phyloP scores from a whole-genome alignment of 1,140 invertebrate genomes.

The Lamellibrachia luymesi region DNA sequence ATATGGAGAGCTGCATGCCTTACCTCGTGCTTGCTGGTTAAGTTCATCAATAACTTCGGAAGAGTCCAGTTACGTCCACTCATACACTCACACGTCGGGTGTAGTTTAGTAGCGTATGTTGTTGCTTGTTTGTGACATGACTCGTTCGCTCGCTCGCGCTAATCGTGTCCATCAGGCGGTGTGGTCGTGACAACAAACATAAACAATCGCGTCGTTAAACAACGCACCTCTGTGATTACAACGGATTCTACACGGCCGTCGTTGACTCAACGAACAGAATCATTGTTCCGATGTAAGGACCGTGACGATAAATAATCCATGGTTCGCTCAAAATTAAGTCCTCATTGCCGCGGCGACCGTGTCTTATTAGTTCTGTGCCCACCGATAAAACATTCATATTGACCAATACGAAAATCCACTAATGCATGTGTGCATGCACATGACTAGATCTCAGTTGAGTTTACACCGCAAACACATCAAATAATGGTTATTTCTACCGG shows the following conservation, averaged over 20 bases:
- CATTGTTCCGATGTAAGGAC: neutral
- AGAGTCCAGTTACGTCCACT: neutral
- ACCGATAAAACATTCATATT: neutral
- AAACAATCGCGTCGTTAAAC: neutral
- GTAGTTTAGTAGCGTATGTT: no score
- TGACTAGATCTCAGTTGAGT: neutral
- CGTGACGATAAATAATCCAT: neutral
- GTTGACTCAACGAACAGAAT: neutral
- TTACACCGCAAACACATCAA: neutral
- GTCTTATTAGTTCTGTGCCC: neutral
- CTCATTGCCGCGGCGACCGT: neutral
- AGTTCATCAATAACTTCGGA: neutral
- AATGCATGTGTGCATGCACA: neutral
- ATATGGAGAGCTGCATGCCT: neutral
- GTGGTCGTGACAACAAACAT: neutral
- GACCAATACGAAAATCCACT: neutral
- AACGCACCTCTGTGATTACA: neutral
- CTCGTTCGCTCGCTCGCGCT: neutral
- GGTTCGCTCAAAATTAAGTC: neutral
- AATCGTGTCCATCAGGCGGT: neutral
- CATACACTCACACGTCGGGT: neutral
- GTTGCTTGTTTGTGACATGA: neutral
- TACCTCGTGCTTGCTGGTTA: neutral
- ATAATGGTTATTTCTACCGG: neutral
- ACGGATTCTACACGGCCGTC: no score